Conservation (phyloP, 2,888 invertebrate species). For the Ennomos erosarius region DNA sequence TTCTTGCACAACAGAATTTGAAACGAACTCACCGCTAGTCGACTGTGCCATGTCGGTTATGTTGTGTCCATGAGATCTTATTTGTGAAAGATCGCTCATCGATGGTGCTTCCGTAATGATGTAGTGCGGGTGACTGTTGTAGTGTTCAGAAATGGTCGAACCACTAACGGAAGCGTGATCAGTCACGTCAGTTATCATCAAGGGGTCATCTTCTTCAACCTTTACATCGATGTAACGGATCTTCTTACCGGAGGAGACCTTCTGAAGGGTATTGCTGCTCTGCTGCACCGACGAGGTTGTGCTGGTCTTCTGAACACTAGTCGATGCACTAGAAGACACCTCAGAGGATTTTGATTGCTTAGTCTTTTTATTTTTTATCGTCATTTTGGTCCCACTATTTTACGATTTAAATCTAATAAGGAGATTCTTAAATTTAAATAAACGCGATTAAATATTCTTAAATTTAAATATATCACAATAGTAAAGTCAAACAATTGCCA, state of each 20-base stretch:
- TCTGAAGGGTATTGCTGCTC: conserved; percentile 73
- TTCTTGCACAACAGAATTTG: conserved; percentile 69
- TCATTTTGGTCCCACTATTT: conserved; percentile 77
- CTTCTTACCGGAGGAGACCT: conserved; percentile 80
- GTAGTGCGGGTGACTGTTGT: conserved; percentile 82
- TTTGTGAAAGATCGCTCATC: conserved; percentile 76
- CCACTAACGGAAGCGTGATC: conserved; percentile 79
- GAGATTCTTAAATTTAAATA: conserved; percentile 68
- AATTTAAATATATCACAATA: conserved; percentile 61
- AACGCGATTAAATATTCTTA: conserved; percentile 69
- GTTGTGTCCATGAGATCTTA: conserved; percentile 65
- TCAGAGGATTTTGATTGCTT: conserved; percentile 75
- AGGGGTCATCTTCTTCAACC: conserved; percentile 82
- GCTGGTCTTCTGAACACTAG: conserved; percentile 77
- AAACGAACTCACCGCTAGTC: conserved; percentile 75
- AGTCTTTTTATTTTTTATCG: conserved; percentile 85
- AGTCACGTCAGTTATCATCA: conserved; percentile 82
- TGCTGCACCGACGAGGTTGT: conserved; percentile 73
- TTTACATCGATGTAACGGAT: conserved; percentile 82
- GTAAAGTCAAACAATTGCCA: conserved; percentile 74
- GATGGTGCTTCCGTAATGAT: conserved; percentile 83
- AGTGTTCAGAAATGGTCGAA: conserved; percentile 79
- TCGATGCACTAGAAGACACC: conserved; percentile 75
- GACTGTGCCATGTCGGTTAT: conserved; percentile 78
- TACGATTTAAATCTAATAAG: conserved; percentile 48